A percentile compares a stretch with the other conserved stretches of the same genome.
phyloP scores from a whole-genome alignment of 1,140 invertebrate genomes.

The Drosophila athabasca region DNA sequence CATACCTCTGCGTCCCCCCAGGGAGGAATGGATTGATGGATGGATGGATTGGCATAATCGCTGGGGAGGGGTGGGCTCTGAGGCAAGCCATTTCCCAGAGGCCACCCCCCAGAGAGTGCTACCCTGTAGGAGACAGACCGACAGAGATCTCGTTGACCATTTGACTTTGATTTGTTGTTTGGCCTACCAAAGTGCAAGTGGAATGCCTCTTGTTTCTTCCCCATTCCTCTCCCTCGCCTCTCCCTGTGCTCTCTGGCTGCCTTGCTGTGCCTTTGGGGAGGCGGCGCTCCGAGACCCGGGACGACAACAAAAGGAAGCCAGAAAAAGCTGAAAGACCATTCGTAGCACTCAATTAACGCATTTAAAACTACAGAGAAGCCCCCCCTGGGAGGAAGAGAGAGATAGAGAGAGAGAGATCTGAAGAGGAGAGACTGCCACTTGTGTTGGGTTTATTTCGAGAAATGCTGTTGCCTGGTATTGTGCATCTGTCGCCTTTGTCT shows the following conservation, averaged over 20 bases:
- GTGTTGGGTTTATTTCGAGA: slow-evolving; percentile 68
- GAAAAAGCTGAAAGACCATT: slow-evolving; percentile 54
- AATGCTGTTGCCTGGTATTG: slow-evolving; percentile 44
- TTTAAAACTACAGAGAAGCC: slow-evolving; percentile 65
- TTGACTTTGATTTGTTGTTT: slow-evolving; percentile 58
- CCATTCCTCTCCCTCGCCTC: too few species aligned
- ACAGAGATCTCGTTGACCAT: slow-evolving; percentile 46
- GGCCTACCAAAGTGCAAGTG: slow-evolving; percentile 18
- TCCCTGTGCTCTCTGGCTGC: too few species aligned
- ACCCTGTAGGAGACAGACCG: neutral
- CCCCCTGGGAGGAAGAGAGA: neutral
- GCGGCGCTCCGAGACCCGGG: too few species aligned
- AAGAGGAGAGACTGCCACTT: slow-evolving; percentile 35
- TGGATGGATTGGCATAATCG: too few species aligned
- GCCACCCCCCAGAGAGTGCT: neutral
- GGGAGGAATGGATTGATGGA: too few species aligned
- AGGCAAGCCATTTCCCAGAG: too few species aligned
- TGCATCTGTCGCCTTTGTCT: slow-evolving; percentile 67
- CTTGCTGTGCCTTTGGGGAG: too few species aligned
- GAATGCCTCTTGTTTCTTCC: neutral
- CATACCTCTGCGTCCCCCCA: too few species aligned
- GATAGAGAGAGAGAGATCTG: neutral
- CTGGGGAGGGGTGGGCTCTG: too few species aligned
- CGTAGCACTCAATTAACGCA: slow-evolving; percentile 78
- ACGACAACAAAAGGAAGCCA: slow-evolving; percentile 24